Base-by-base conservation (phyloP, 2,113 vertebrate species). In the Petroica traversi region DNA sequence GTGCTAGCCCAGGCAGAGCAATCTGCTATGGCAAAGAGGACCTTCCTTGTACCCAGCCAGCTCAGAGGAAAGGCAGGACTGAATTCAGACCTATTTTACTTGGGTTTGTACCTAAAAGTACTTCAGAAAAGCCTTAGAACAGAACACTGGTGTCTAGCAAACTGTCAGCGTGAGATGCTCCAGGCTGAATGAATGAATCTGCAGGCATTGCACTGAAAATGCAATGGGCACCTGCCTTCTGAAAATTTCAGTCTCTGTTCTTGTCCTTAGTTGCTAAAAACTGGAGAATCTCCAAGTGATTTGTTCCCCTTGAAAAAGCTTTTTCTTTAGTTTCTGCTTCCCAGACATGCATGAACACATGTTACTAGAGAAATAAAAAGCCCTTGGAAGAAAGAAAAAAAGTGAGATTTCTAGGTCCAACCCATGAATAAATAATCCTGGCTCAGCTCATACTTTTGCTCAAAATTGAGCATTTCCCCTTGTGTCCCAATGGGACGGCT, bases 391-490 rank as follows among this genome's bases (percentile, higher is more conserved):
- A 22, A 85, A 55, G 41, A 13, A 25, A 8, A 77, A 55, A 61
- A 17, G 1, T 1, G 48, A 79, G 45, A 73, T 82, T 89, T 85
- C 84, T 38, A 82, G 33, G 36, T 89, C 34, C 1, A 15, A 62
- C 51, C 85, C 54, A 82, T 57, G 31, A 94, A 95, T 89, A 96
- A 95, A 85, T 95, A 90, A 89, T 85, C 71, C n/a, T 80, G 22
- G 33, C 36, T 88, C 59, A 49, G 67, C n/a, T 91, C 62, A 83
- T 38, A 62, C 40, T 87, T 91, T 40, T 45, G 33, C 69, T 94
- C 26, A 83, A 89, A 96, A 89, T 6, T 33, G 55, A 93, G 75
- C 63, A 80, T 89, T 92, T 95, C 59, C 74, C 67, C n/a, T 89
- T 34, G 25, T 79, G 62, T 93, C 87, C 81, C 85, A 71, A 5